Evolutionary conservation across 2,113 vertebrate genomes (phyloP), one percentile per base, ranked within the genome.

Genomic region (Leucopsar rothschildi): DNA sequence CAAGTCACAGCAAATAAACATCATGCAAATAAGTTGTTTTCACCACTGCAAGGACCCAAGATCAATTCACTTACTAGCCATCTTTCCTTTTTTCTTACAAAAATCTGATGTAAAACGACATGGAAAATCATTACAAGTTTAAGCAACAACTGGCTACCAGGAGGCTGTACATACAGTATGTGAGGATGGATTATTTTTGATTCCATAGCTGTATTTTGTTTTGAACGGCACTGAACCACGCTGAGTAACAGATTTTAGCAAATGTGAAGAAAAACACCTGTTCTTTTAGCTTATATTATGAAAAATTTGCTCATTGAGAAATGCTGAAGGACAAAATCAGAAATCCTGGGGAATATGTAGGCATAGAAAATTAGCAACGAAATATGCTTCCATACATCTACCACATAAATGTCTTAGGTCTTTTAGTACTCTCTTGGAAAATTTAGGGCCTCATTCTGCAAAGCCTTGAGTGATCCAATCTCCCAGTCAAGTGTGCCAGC

Each of bases 81-180:
- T 98, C 99, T 99, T 98, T 99, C 98, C 98, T 99, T 99, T 98
- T 98, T 99, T 96, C 96, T 95, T 97, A 99, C 99, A 99, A 97
- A 99, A 94, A 99, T 97, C 99, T 99, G 98, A 98, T 96, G 96
- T 92, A 96, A 97, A 95, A 98, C 60, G 63, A 96, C 96, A 98
- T 83, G 95, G 88, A 94, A 98, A 97, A 97, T 98, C 95, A 97
- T 97, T 97, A 97, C 79, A 97, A 95, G 96, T 97, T 96, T 96
- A 97, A 97, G 92, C 94, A 97, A 97, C 94, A 84, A 92, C 85
- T 97, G 78, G 56, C 82, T 96, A 87, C 88, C 82, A 87, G n/a
- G 61, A 95, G 88, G 68, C 92, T 88, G 75, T 57, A 90, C 75
- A 80, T 63, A 91, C 4, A 0, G 49, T 49, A 69, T 64, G 88